Conservation (phyloP, 2,113 vertebrate genomes). For the Tichodroma muraria region DNA sequence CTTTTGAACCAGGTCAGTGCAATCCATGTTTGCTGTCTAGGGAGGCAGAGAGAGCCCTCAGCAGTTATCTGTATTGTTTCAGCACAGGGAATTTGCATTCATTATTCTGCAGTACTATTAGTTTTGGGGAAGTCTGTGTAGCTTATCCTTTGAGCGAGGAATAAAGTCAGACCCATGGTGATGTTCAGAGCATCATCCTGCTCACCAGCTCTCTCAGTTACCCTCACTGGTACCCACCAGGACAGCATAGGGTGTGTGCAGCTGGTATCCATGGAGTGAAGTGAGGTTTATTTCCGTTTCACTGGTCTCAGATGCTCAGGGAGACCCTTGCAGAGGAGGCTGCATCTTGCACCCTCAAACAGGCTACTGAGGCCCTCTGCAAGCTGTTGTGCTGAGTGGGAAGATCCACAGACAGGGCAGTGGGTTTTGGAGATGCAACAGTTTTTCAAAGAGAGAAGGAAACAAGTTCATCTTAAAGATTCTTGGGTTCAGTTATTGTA, state of each 20-base stretch:
- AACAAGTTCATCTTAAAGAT: background rate
- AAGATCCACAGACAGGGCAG: background rate
- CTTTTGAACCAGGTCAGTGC: background rate
- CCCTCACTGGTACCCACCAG: background rate
- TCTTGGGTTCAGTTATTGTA: background rate
- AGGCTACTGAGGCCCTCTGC: background rate
- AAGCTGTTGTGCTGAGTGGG: background rate
- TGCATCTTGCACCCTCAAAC: background rate
- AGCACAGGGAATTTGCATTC: background rate
- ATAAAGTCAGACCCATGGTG: background rate
- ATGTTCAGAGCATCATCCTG: background rate
- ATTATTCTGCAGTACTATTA: background rate
- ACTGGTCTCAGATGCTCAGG: background rate
- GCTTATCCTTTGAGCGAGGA: background rate
- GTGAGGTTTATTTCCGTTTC: background rate
- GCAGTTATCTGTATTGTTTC: background rate
- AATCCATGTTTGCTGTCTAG: background rate
- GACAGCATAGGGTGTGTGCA: accelerated
- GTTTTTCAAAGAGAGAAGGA: background rate
- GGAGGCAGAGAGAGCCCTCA: background rate
- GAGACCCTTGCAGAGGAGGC: background rate
- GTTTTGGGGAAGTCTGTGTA: background rate
- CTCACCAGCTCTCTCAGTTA: background rate
- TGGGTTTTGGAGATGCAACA: background rate
- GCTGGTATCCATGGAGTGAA: accelerated